Evolutionary conservation across 2,888 invertebrate genomes (phyloP), one percentile per base, ranked within the genome.

Genomic region (Neoascia interrupta): DNA sequence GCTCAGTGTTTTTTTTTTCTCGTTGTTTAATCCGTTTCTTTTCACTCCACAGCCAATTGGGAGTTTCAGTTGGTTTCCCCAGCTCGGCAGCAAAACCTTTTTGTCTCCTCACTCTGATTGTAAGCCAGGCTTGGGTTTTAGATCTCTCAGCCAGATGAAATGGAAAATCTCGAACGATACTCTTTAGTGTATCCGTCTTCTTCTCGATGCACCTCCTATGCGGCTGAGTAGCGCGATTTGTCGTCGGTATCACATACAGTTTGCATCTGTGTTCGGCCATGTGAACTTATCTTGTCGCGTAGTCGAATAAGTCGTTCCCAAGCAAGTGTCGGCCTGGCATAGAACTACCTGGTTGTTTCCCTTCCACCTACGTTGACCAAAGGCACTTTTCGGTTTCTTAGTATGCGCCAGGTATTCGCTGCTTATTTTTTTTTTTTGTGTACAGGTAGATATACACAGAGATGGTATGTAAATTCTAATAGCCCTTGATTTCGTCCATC

Each of bases 401-500:
- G 68, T 66, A 70, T 70, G 70, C 70, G n/a, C n/a, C n/a, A 79
- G 56, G 73, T 79, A 68, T 81, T 72, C 69, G 76, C 74, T 64
- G 72, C 82, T 81, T 81, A 82, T 82, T 81, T n/a, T n/a, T n/a
- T n/a, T n/a, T n/a, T n/a, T n/a, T n/a, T n/a, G n/a, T n/a, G n/a
- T n/a, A n/a, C 81, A 81, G 82, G 80, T 82, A 83, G 83, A 82
- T 81, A n/a, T n/a, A n/a, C n/a, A n/a, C n/a, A n/a, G n/a, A 70
- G 79, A 75, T 82, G 80, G 82, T 85, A 86, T 85, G 85, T 85
- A 85, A 85, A 85, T 85, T 84, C 85, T 83, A 83, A 84, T 81
- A 85, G 85, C 86, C 85, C 87, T 86, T 86, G 86, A 86, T 86
- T 85, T 86, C 84, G 83, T 85, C 84, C 85, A 84, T 81, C 82